phyloP scores from a whole-genome alignment of 2,888 invertebrate genomes.

The Hirudinaria manillensis region DNA sequence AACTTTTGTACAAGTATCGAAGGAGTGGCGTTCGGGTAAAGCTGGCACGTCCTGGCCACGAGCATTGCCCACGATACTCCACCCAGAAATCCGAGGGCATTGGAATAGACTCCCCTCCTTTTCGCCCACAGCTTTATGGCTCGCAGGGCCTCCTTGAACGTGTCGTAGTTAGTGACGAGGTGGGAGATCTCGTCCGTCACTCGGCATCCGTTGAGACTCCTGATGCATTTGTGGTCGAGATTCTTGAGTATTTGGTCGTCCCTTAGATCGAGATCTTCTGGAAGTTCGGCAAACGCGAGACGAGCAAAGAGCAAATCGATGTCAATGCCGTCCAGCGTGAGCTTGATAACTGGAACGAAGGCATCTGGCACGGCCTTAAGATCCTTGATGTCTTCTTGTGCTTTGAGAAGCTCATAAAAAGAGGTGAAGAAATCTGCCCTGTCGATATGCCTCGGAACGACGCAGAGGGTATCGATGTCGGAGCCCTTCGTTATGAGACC shows the following conservation, averaged over 20 bases:
- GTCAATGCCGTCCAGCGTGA: slow-evolving; percentile 96
- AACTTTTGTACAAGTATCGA: slow-evolving; percentile 93
- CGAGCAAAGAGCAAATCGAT: slow-evolving; percentile 93
- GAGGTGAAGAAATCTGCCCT: slow-evolving; percentile 86
- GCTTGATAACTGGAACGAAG: slow-evolving; percentile 96
- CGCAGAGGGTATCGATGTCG: slow-evolving; percentile 96
- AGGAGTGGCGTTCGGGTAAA: slow-evolving; percentile 93
- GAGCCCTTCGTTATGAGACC: slow-evolving; percentile 89
- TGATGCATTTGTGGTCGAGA: slow-evolving; percentile 87
- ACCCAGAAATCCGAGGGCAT: slow-evolving; percentile 91
- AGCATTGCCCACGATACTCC: slow-evolving; percentile 99
- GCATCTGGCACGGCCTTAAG: slow-evolving; percentile 84
- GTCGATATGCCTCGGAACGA: slow-evolving; percentile 90
- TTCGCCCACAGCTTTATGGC: slow-evolving; percentile 98
- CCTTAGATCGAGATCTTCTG: slow-evolving; percentile 77
- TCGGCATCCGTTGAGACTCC: slow-evolving; percentile 89
- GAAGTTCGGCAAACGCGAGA: slow-evolving; percentile 87
- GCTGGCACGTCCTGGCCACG: slow-evolving; percentile 92
- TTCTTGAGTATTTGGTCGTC: slow-evolving; percentile 79
- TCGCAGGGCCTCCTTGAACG: slow-evolving; percentile 83
- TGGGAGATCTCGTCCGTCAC: slow-evolving; percentile 96
- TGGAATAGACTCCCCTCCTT: slow-evolving; percentile 97
- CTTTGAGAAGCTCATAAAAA: slow-evolving; percentile 82
- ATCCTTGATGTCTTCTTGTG: slow-evolving; percentile 77
- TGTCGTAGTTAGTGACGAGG: slow-evolving; percentile 87